phyloP scores from a whole-genome alignment of 2,888 invertebrate genomes.

The Agrilus biguttatus region DNA sequence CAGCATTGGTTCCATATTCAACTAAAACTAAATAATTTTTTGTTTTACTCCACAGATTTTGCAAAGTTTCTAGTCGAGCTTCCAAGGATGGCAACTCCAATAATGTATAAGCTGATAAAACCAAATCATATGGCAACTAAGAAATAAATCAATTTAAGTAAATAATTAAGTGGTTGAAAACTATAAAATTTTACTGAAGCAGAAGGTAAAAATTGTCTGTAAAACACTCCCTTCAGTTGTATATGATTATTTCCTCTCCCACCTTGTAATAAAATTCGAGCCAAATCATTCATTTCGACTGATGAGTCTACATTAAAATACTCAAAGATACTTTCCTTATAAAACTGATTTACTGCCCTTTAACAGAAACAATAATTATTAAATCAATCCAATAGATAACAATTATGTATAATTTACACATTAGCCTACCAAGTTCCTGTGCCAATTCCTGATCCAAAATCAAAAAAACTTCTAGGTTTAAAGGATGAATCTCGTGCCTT shows the following conservation, averaged over 20 bases:
- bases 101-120: conserved; percentile 65
- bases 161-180: not conserved
- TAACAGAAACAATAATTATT: conserved; percentile 6
- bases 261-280: conserved; percentile 51
- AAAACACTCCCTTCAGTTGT: conserved; percentile 47
- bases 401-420: conserved; percentile 1
- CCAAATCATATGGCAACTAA: conserved; percentile 60
- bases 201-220: conserved; percentile 71
- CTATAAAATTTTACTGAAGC: conserved; percentile 29
- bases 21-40: conserved; percentile 66
- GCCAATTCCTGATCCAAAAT: conserved; percentile 86
- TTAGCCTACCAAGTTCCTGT: conserved; percentile 59
- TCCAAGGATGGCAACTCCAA: conserved; percentile 60
- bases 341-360: conserved; percentile 53
- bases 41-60: conserved; percentile 78
- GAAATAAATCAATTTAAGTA: conserved; percentile 13
- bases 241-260: conserved; percentile 48
- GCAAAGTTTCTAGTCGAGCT: conserved; percentile 51
- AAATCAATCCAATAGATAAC: not conserved
- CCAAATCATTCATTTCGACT: conserved; percentile 66
- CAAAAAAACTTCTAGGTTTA: conserved; percentile 64
- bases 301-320: conserved; percentile 78
- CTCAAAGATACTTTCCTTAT: conserved; percentile 61
- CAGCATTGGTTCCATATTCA: conserved; percentile 71
- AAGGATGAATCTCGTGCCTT: conserved; percentile 46